phyloP scores from a whole-genome alignment of 2,888 invertebrate species.

The Globia sparganii region DNA sequence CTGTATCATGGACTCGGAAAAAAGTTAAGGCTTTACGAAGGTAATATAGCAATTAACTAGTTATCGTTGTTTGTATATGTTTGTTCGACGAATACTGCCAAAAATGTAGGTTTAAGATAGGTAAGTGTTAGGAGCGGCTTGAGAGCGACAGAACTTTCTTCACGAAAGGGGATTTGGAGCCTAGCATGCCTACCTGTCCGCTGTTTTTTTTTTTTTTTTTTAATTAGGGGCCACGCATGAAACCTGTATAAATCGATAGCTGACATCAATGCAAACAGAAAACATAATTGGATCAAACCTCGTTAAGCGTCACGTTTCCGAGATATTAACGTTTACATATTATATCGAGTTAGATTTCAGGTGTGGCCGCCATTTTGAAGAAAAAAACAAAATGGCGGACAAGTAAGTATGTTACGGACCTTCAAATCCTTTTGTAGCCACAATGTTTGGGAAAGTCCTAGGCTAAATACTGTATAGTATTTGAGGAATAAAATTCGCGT shows the following conservation, averaged over 20 bases:
- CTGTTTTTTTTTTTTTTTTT: background rate
- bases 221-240: background rate
- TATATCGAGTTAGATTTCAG: no score
- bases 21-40: constrained; percentile 9
- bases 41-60: constrained; percentile 30
- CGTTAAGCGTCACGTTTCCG: no score
- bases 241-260: background rate
- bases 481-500: constrained; percentile 40
- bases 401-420: background rate
- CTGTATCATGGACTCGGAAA: constrained; percentile 5
- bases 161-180: background rate
- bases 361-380: background rate
- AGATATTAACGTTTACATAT: no score
- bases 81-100: constrained; percentile 66
- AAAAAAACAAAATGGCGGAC: background rate
- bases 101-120: constrained; percentile 58
- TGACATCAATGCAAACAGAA: background rate
- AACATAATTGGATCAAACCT: no score
- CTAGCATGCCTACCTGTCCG: background rate
- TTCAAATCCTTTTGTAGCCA: background rate
- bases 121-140: constrained; percentile 33
- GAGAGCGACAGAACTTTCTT: constrained; percentile 17
- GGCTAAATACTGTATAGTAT: constrained; percentile 16
- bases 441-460: background rate
- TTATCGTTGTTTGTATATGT: constrained; percentile 62